phyloP scores from a whole-genome alignment of 2,797 vertebrate species.

The Pangasius macronema region DNA sequence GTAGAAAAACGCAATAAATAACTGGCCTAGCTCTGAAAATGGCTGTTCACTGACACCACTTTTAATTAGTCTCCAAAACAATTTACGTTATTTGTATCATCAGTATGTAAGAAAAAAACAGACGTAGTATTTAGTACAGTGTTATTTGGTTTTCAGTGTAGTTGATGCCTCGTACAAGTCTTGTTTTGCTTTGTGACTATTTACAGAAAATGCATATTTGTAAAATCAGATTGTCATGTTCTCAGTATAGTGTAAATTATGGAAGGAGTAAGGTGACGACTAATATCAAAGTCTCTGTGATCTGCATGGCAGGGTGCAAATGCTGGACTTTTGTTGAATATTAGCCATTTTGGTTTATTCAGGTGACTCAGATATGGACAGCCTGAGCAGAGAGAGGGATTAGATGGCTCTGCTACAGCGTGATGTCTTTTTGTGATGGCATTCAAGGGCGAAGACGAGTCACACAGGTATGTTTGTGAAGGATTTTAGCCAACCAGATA shows the following conservation, averaged over 20 bases:
- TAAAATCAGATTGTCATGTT: no score
- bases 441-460: not conserved
- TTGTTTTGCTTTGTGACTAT: not conserved
- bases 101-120: not conserved
- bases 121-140: not conserved
- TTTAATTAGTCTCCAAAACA: not conserved
- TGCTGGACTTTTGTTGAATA: not conserved
- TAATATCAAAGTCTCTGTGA: no score
- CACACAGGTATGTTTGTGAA: constrained; percentile 10
- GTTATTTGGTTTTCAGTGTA: constrained; percentile 1
- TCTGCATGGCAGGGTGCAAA: not conserved
- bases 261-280: no score
- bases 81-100: not conserved
- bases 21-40: not conserved
- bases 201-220: not conserved
- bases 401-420: not conserved
- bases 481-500: not conserved
- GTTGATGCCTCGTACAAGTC: not conserved
- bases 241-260: no score
- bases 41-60: not conserved
- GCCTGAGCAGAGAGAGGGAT: not conserved
- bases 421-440: constrained; percentile 11
- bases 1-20: not conserved
- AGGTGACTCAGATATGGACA: constrained; percentile 5
- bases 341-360: constrained; percentile 15